Percentiles rank a stretch among this genome's conserved stretches.
These are phyloP conservation scores for Brachystomella parvula DNA, from an alignment of 1,140 invertebrate genomes.

Conservation along the genomic window DNA sequence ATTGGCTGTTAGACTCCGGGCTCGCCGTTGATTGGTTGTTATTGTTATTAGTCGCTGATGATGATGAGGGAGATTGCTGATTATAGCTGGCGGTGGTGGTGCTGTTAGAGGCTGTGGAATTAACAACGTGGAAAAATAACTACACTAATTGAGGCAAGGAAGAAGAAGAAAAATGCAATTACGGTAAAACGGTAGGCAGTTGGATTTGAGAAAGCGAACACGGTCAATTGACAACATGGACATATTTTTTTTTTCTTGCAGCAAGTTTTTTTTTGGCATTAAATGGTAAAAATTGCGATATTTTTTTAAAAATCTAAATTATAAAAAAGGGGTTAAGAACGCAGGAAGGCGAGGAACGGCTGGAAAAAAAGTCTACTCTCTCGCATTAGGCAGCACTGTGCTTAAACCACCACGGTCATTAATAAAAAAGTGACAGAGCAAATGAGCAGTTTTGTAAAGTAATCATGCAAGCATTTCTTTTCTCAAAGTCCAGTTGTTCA, in stretches of 20 bases:
- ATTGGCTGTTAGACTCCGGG: neutral
- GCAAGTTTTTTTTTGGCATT: neutral
- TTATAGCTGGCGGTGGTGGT: slow-evolving; percentile 13
- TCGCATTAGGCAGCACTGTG: too few species aligned
- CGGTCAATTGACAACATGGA: slow-evolving; percentile 17
- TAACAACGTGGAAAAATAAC: slow-evolving; percentile 38
- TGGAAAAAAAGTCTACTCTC: too few species aligned
- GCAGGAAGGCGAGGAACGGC: too few species aligned
- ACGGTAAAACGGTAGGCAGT: slow-evolving; percentile 13
- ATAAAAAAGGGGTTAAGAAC: too few species aligned
- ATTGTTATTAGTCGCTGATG: too few species aligned
- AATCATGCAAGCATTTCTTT: slow-evolving; percentile 17
- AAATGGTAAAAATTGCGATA: too few species aligned
- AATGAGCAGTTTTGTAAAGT: too few species aligned
- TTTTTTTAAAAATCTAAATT: too few species aligned
- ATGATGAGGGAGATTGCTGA: neutral
- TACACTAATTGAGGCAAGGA: slow-evolving; percentile 34
- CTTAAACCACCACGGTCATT: too few species aligned
- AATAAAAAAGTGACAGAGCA: too few species aligned
- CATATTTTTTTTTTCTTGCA: neutral
- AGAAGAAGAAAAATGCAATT: slow-evolving; percentile 26
- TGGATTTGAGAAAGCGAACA: slow-evolving; percentile 9
- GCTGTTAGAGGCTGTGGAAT: slow-evolving; percentile 38
- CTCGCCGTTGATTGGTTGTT: neutral
- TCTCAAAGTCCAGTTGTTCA: slow-evolving; percentile 48